These are phyloP conservation scores for Cremastobaeus sp. DNA, from an alignment of 2,888 invertebrate genomes.

Conservation along the genomic window DNA sequence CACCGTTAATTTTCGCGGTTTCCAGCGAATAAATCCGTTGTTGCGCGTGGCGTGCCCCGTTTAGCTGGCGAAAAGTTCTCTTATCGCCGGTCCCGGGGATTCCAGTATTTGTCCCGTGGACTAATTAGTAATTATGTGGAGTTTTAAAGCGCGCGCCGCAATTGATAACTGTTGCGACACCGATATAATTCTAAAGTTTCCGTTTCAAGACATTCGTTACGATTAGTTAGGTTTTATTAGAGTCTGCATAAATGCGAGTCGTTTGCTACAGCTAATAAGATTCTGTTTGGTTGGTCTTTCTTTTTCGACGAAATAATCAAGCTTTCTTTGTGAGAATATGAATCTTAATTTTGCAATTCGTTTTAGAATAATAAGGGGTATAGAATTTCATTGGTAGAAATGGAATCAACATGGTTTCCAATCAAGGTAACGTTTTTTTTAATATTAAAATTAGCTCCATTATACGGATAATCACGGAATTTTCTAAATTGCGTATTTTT, in stretches of 20 bases:
- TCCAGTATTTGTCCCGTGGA: constrained; percentile 12
- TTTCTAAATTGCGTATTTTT: too few relatives aligned
- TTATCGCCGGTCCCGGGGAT: constrained; percentile 24
- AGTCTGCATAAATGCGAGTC: not conserved
- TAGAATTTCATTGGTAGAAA: too few relatives aligned
- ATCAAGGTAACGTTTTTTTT: too few relatives aligned
- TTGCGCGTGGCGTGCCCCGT: constrained; percentile 1
- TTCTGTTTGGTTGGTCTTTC: too few relatives aligned
- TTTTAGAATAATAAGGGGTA: too few relatives aligned
- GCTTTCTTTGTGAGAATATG: too few relatives aligned
- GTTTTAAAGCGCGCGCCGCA: constrained; percentile 34
- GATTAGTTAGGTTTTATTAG: constrained; percentile 21
- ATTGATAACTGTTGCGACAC: constrained; percentile 24
- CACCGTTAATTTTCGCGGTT: constrained; percentile 25
- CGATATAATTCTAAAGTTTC: constrained; percentile 13
- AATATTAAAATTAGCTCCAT: too few relatives aligned
- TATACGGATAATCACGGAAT: too few relatives aligned
- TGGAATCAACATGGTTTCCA: too few relatives aligned
- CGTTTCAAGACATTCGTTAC: constrained; percentile 30
- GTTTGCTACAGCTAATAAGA: constrained; percentile 3
- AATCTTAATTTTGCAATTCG: too few relatives aligned
- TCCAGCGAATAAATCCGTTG: constrained; percentile 12
- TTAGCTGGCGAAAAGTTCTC: constrained; percentile 22
- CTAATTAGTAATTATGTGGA: constrained; percentile 39
- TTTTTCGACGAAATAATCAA: too few relatives aligned